Base-by-base conservation (phyloP, 2,888 invertebrate species). In the Cephus pulcher region DNA sequence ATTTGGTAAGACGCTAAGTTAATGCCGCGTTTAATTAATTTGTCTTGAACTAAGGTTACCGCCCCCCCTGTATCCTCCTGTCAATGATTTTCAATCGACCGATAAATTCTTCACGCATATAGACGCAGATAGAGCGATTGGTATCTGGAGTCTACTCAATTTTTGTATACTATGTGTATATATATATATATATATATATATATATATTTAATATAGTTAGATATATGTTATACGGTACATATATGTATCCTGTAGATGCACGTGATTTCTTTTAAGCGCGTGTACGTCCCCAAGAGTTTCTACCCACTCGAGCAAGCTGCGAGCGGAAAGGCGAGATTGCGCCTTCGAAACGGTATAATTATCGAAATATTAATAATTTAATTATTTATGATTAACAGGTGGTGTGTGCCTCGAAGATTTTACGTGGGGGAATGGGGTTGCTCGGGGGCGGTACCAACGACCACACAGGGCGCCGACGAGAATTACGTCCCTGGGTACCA, bases 331-430 rank as follows among this genome's bases (percentile, higher is more conserved):
- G 40, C 73, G 35, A 73, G 73, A 73, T 78, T 78, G 78, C 74
- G 75, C 74, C 12, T 78, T 73, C 79, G 81, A 80, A 80, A 84
- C 82, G 78, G 82, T 87, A 82, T 86, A 88, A 89, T 89, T 87
- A 89, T 84, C 83, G 76, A 79, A 82, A 84, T 85, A 86, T 89
- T 87, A 86, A 87, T 89, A 88, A 89, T 88, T 86, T 86, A 86
- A 88, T 87, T 86, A 82, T 79, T 84, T 79, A 78, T 86, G 88
- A 88, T 89, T 88, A 90, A 88, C 87, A 88, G 86, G 85, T 88
- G 86, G 86, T 85, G 81, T 76, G 79, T 71, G 77, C 71, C 34
- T 71, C 32, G 71, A 71, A 34, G 33, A 32, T 71, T 32, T 71
- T 71, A 56, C 56, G 56, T 56, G 56, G 56, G 56, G 56, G 34